These are phyloP conservation scores for Tachystola acroxantha DNA, from an alignment of 2,888 invertebrate genomes.

Conservation along the genomic window DNA sequence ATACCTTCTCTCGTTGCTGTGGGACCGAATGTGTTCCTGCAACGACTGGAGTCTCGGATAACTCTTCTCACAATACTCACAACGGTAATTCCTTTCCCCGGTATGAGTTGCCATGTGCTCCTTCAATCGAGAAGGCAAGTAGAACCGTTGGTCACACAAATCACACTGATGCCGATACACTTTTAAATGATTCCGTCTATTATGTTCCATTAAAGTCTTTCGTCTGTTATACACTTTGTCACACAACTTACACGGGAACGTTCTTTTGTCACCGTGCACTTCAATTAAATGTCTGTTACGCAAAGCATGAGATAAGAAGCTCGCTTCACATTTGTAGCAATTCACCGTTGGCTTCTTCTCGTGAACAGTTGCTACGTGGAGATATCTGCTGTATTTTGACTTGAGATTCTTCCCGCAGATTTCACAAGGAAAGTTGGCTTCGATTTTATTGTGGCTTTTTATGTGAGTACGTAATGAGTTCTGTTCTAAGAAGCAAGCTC, in stretches of 20 bases:
- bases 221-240: conserved; percentile 60
- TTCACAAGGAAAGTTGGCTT: conserved; percentile 66
- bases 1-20: conserved; percentile 70
- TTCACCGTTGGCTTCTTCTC: conserved; percentile 61
- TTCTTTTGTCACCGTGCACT: conserved; percentile 56
- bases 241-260: conserved; percentile 57
- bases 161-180: conserved; percentile 61
- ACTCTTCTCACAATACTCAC: conserved; percentile 77
- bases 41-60: conserved; percentile 77
- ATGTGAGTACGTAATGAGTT: conserved; percentile 63
- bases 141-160: conserved; percentile 62
- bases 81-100: conserved; percentile 66
- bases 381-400: conserved; percentile 52
- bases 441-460: conserved; percentile 60
- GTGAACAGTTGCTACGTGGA: conserved; percentile 58
- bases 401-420: conserved; percentile 65
- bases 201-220: conserved; percentile 60
- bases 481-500: conserved; percentile 65
- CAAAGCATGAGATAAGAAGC: conserved; percentile 53
- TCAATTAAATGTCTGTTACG: conserved; percentile 59
- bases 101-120: conserved; percentile 76
- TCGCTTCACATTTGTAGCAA: conserved; percentile 61
- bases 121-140: conserved; percentile 56
- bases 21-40: conserved; percentile 77
- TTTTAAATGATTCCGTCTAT: conserved; percentile 53